These are phyloP conservation scores for Petrocephalus sullivani DNA, from an alignment of 2,797 vertebrate genomes.

Conservation along the genomic window DNA sequence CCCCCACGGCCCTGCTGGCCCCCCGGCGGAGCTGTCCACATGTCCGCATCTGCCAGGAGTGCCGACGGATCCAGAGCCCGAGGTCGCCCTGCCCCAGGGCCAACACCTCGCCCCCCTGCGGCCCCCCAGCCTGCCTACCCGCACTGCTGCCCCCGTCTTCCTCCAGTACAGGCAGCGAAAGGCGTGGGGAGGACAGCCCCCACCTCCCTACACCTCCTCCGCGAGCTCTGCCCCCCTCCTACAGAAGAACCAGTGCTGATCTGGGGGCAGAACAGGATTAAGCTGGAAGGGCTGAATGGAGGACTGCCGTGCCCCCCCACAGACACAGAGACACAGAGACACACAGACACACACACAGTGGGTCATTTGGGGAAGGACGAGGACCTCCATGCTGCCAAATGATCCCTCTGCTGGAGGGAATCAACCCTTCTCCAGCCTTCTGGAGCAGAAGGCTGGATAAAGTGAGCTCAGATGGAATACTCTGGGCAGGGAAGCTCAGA, in stretches of 20 bases:
- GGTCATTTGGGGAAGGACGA: neutral
- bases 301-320: no score
- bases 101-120: slow-evolving; percentile 39
- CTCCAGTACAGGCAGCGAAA: slow-evolving; percentile 55
- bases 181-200: slow-evolving; percentile 52
- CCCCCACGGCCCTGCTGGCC: slow-evolving; percentile 52
- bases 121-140: slow-evolving; percentile 49
- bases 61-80: slow-evolving; percentile 78
- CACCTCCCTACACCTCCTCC: slow-evolving; percentile 53
- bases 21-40: slow-evolving; percentile 72
- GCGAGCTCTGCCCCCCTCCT: slow-evolving; percentile 50
- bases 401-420: neutral
- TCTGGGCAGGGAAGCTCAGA: neutral
- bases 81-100: slow-evolving; percentile 49
- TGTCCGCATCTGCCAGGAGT: slow-evolving; percentile 86
- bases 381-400: neutral
- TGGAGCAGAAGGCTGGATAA: neutral
- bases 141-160: slow-evolving; percentile 54
- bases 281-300: slow-evolving; percentile 21
- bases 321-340: no score
- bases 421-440: neutral
- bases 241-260: slow-evolving; percentile 49
- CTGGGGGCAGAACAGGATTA: slow-evolving; percentile 53
- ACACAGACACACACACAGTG: neutral
- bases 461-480: neutral